Conservation (phyloP, 2,888 invertebrate species). For the Zelleria hepariella region DNA sequence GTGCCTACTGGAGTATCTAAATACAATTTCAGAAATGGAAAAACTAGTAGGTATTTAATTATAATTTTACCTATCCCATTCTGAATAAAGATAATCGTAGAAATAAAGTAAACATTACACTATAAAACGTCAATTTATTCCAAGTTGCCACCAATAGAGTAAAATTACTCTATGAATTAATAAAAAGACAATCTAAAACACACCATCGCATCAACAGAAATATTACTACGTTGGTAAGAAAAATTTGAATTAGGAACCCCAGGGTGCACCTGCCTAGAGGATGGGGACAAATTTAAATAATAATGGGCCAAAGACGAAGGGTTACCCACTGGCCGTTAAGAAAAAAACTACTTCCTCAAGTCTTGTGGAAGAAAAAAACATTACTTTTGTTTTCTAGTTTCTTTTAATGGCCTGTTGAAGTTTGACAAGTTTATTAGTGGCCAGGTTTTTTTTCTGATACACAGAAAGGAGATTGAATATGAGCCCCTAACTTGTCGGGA, state of each 20-base stretch:
- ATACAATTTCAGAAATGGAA: too few species aligned
- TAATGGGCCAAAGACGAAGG: slow-evolving; percentile 46
- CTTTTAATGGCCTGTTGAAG: neutral
- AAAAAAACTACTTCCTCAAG: neutral
- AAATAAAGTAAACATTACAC: too few species aligned
- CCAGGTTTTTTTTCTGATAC: neutral
- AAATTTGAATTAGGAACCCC: slow-evolving; percentile 23
- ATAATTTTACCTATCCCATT: too few species aligned
- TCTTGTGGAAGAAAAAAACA: neutral
- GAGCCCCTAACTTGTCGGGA: too few species aligned
- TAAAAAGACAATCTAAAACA: slow-evolving; percentile 2
- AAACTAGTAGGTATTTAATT: too few species aligned
- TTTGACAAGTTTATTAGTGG: neutral
- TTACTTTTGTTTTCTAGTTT: neutral
- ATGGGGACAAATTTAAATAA: slow-evolving; percentile 60
- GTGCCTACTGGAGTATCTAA: too few species aligned
- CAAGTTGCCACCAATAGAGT: neutral
- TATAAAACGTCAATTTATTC: neutral
- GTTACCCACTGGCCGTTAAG: slow-evolving; percentile 20
- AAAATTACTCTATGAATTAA: neutral
- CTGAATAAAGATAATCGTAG: too few species aligned
- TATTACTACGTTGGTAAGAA: slow-evolving; percentile 20
- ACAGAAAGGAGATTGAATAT: neutral
- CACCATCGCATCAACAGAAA: neutral
- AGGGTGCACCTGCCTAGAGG: slow-evolving; percentile 42